These are phyloP conservation scores for Dioctria rufipes DNA, from an alignment of 2,888 invertebrate species.

Conservation along the genomic window DNA sequence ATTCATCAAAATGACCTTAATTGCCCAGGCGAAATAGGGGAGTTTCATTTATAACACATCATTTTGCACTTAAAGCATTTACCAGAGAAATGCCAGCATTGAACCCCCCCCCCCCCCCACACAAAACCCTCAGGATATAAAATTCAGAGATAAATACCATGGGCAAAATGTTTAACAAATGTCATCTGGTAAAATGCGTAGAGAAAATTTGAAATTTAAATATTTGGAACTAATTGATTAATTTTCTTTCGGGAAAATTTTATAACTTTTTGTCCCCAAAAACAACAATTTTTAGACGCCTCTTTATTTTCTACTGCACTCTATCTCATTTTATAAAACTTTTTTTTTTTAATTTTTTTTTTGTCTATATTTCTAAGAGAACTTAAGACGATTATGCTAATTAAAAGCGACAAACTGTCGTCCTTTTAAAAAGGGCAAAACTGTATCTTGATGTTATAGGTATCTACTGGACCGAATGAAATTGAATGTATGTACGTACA, in stretches of 20 bases:
- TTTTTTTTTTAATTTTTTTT: constrained; percentile 7
- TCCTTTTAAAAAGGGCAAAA: constrained; percentile 33
- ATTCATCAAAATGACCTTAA: too few relatives aligned
- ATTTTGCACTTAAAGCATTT: constrained; percentile 42
- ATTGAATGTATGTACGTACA: too few relatives aligned
- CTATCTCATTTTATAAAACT: not conserved
- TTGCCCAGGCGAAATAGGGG: not conserved
- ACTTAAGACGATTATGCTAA: constrained; percentile 50
- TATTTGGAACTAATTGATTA: constrained; percentile 1
- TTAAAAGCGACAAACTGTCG: constrained; percentile 39
- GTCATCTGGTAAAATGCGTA: constrained; percentile 36
- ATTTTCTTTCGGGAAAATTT: not conserved
- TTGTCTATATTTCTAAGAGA: constrained; percentile 33
- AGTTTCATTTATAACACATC: constrained; percentile 20
- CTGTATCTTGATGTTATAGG: not conserved
- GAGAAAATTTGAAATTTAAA: constrained; percentile 14
- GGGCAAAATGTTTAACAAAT: constrained; percentile 10
- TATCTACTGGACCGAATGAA: too few relatives aligned
- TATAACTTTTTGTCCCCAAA: not conserved
- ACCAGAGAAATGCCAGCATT: too few relatives aligned
- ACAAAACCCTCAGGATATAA: too few relatives aligned
- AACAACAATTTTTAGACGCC: not conserved
- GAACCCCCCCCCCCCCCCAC: too few relatives aligned
- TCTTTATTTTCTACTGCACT: not conserved
- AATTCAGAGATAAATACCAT: not conserved